These are phyloP conservation scores for Syrista parreyssii DNA, from an alignment of 2,888 invertebrate species.

Conservation along the genomic window DNA sequence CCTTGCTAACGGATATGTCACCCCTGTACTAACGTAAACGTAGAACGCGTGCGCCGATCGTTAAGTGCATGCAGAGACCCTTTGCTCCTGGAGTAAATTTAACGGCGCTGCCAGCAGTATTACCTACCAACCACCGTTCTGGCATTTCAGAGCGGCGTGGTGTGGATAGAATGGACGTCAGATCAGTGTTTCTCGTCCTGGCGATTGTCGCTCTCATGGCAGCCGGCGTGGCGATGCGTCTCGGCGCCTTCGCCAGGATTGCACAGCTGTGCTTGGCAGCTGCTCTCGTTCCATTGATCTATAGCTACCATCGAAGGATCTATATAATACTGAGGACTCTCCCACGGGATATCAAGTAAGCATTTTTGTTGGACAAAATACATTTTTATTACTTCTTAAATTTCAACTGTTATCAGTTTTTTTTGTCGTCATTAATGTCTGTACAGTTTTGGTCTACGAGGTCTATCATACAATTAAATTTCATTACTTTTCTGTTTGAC, in stretches of 20 bases:
- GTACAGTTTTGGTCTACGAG: neutral
- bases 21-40: neutral
- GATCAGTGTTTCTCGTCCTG: slow-evolving; percentile 52
- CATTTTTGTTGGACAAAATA: slow-evolving; percentile 10
- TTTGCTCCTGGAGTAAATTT: neutral
- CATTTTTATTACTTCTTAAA: neutral
- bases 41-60: slow-evolving; percentile 23
- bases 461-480: neutral
- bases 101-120: neutral
- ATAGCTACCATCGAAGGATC: slow-evolving; percentile 55
- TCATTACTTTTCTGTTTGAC: neutral
- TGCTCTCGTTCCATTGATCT: slow-evolving; percentile 50
- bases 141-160: slow-evolving; percentile 24
- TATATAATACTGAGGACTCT: slow-evolving; percentile 57
- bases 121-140: neutral
- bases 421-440: neutral
- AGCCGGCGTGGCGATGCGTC: slow-evolving; percentile 48
- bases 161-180: slow-evolving; percentile 53
- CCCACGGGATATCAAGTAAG: slow-evolving; percentile 60
- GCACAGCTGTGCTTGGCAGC: slow-evolving; percentile 51
- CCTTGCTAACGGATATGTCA: neutral
- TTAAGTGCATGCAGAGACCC: slow-evolving; percentile 26
- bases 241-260: slow-evolving; percentile 50
- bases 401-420: neutral
- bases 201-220: slow-evolving; percentile 55